These are phyloP conservation scores for Oreortyx pictus DNA, from an alignment of 2,797 vertebrate species.

Conservation along the genomic window DNA sequence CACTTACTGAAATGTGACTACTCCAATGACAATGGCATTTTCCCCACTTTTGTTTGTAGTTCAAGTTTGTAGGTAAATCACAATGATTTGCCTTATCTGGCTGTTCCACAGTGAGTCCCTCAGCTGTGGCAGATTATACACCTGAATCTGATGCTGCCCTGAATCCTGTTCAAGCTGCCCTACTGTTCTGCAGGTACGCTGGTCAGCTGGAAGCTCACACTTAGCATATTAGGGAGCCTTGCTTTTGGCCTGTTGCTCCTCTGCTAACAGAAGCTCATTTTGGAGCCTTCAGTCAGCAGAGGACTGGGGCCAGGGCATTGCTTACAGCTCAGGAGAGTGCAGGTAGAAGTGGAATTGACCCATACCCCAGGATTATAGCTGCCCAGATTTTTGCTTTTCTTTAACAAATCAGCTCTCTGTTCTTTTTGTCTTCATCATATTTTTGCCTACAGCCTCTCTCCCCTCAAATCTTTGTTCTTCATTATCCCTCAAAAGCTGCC, in stretches of 20 bases:
- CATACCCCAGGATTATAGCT: neutral
- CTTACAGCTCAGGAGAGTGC: neutral
- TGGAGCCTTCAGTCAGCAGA: neutral
- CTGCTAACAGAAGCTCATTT: neutral
- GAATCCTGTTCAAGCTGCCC: neutral
- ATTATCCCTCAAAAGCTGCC: neutral
- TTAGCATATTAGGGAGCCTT: neutral
- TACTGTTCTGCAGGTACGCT: neutral
- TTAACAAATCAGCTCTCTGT: neutral
- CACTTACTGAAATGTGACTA: neutral
- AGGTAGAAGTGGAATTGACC: neutral
- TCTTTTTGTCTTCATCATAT: neutral
- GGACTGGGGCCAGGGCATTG: neutral
- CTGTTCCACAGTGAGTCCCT: neutral
- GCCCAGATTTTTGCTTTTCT: neutral
- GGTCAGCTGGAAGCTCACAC: neutral
- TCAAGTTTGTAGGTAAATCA: neutral
- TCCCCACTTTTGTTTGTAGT: neutral
- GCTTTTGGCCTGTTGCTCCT: neutral
- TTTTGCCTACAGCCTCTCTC: neutral
- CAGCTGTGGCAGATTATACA: neutral
- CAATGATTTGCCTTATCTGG: neutral
- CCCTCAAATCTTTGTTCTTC: neutral
- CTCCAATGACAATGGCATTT: neutral
- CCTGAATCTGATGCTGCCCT: neutral